phyloP scores from a whole-genome alignment of 2,888 invertebrate species.

The Rhopalosiphum nymphaeae region DNA sequence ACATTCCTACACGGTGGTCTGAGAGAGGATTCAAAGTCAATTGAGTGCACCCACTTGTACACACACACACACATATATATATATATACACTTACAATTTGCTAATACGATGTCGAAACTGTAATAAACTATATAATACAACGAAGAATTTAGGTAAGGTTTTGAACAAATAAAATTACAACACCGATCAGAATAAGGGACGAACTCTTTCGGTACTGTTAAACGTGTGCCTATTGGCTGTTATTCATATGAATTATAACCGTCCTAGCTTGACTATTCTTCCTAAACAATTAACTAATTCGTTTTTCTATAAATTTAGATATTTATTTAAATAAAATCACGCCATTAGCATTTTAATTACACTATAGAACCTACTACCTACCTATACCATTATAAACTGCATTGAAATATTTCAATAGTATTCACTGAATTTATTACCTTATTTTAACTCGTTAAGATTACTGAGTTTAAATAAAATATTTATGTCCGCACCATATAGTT shows the following conservation, averaged over 20 bases:
- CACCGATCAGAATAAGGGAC: neutral
- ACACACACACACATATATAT: neutral
- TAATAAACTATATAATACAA: neutral
- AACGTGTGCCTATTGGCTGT: neutral
- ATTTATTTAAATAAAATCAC: neutral
- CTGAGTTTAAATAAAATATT: neutral
- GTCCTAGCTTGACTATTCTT: neutral
- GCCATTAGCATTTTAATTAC: neutral
- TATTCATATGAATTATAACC: neutral
- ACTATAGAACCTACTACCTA: neutral
- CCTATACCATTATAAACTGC: neutral
- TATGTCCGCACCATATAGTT: neutral
- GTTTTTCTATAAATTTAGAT: neutral
- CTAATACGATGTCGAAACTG: neutral
- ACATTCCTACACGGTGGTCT: neutral
- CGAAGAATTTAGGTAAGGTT: neutral
- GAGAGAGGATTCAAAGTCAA: neutral
- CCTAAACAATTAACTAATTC: neutral
- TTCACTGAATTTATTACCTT: neutral
- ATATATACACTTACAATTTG: neutral
- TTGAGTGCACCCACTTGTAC: neutral
- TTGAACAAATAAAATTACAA: neutral
- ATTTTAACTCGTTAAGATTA: neutral
- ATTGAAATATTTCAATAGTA: neutral
- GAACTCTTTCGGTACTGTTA: neutral